These are phyloP conservation scores for Daubentonia madagascariensis DNA, from an alignment of 2,113 vertebrate genomes.

Conservation along the genomic window DNA sequence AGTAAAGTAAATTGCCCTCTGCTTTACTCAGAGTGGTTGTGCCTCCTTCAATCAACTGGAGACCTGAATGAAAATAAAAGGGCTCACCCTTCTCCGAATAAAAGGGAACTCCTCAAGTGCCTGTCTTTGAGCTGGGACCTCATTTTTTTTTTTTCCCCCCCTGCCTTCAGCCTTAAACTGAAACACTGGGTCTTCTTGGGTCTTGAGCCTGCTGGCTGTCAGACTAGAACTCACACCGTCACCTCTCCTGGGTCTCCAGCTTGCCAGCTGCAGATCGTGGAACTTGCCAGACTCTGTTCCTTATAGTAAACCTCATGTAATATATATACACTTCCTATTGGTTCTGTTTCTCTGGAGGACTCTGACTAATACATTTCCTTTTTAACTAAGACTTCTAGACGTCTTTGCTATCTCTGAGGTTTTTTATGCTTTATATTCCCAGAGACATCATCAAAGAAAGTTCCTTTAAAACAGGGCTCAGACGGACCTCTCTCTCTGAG, in stretches of 20 bases:
- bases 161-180: not conserved
- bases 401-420: not conserved
- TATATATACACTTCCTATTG: not conserved
- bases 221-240: not conserved
- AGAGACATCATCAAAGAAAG: not conserved
- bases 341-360: not conserved
- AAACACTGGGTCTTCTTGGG: not conserved
- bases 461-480: not conserved
- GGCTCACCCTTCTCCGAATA: not conserved
- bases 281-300: not conserved
- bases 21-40: not conserved
- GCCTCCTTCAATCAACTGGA: not conserved
- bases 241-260: not conserved
- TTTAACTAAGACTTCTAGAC: not conserved
- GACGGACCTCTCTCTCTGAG: not conserved
- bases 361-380: not conserved
- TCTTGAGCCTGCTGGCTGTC: not conserved
- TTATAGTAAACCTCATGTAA: not conserved
- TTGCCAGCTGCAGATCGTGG: not conserved
- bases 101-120: not conserved
- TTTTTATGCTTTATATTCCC: not conserved
- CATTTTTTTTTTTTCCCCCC: not conserved
- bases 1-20: not conserved
- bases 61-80: not conserved
- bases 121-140: not conserved